phyloP scores from a whole-genome alignment of 2,797 vertebrate species.

The Halcyon leucocephala region DNA sequence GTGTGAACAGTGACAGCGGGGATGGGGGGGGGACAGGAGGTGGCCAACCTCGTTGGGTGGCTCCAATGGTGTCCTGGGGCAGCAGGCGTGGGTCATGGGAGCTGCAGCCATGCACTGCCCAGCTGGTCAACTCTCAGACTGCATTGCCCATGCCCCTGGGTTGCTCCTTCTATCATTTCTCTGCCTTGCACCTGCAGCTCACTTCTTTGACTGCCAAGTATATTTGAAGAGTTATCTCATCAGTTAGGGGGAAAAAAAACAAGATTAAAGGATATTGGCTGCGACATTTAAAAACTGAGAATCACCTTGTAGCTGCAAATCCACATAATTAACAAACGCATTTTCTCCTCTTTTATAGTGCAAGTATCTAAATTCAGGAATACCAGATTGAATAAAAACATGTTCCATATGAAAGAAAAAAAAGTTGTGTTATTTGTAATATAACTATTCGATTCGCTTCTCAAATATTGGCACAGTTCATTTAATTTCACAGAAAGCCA shows the following conservation, averaged over 20 bases:
- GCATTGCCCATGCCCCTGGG: rapidly evolving
- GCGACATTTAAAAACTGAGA: background rate
- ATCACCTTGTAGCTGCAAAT: background rate
- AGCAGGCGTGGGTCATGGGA: background rate
- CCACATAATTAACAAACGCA: background rate
- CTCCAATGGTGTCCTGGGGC: rapidly evolving
- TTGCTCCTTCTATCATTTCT: background rate
- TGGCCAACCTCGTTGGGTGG: background rate
- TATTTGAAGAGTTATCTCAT: background rate
- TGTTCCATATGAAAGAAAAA: background rate
- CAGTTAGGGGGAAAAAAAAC: background rate
- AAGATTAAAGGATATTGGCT: background rate
- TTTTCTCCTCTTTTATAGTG: background rate
- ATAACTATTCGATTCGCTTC: background rate
- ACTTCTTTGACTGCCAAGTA: background rate
- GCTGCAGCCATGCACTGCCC: too few relatives aligned
- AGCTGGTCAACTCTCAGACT: background rate
- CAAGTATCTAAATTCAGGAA: background rate
- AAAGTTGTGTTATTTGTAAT: background rate
- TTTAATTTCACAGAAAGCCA: background rate
- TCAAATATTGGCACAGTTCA: constrained; percentile 30
- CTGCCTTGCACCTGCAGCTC: background rate
- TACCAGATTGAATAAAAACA: background rate
- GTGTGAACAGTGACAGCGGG: background rate
- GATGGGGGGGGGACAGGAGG: background rate